phyloP scores from a whole-genome alignment of 2,888 invertebrate species.

The Coelopa pilipes region DNA sequence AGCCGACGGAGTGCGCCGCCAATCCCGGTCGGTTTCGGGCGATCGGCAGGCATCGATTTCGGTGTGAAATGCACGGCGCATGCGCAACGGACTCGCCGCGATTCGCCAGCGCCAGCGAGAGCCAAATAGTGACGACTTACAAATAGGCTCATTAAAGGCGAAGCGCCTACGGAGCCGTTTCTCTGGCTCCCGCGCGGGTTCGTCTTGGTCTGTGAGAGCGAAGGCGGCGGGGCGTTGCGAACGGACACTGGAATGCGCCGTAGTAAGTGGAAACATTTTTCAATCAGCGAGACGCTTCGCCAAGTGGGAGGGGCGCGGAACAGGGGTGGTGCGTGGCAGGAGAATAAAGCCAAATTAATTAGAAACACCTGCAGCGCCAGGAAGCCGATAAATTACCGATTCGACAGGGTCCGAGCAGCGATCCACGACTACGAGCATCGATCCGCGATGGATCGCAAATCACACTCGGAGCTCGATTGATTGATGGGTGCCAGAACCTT shows the following conservation, averaged over 20 bases:
- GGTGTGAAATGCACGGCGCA: constrained; percentile 8
- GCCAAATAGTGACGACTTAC: constrained; percentile 26
- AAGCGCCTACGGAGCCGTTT: constrained; percentile 17
- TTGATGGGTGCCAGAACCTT: too few relatives aligned
- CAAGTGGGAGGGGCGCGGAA: constrained; percentile 21
- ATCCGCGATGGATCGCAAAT: not conserved
- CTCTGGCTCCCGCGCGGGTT: not conserved
- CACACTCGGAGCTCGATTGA: too few relatives aligned
- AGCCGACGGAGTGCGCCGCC: constrained; percentile 8
- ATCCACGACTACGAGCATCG: too few relatives aligned
- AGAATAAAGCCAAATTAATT: constrained; percentile 24
- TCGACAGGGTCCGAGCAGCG: constrained; percentile 22
- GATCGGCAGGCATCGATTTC: constrained; percentile 17
- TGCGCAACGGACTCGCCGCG: constrained; percentile 13
- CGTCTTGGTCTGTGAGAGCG: not conserved
- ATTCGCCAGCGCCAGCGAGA: constrained; percentile 1
- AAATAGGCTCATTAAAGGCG: constrained; percentile 23
- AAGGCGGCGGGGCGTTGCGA: too few relatives aligned
- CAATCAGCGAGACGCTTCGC: constrained; percentile 12
- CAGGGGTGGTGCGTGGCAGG: not conserved
- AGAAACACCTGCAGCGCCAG: constrained; percentile 35
- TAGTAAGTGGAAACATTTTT: constrained; percentile 34
- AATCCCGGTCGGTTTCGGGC: not conserved
- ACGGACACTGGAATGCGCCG: constrained; percentile 22
- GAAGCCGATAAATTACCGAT: constrained; percentile 29